Base-by-base conservation (phyloP, 2,888 invertebrate genomes). In the Drosophila lacicola region DNA sequence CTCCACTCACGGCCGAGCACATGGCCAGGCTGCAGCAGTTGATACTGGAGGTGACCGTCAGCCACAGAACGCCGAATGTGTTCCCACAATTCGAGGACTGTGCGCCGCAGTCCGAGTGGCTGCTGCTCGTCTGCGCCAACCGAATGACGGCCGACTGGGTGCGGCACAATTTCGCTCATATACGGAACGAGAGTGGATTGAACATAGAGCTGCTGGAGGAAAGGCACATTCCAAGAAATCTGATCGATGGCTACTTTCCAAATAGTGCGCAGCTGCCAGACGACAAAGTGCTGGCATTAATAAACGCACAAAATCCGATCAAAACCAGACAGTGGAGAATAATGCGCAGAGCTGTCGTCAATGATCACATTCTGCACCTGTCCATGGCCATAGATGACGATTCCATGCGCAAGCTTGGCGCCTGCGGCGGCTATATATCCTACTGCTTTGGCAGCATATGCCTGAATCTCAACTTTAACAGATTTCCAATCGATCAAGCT, bases 21-120 rank as follows among this genome's bases (percentile, higher is more conserved):
- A 45, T 61, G 37, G 11, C 3, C 1, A 4, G 13, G 10, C 13
- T 62, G 21, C 29, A 46, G 37, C 10, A 61, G 9, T 29, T 21
- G 13, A 61, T 61, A 6, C 37, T 46, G 29, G 45, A 61, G 1
- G 25, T 61, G 29, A 62, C 45, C n/a, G 19, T 61, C 33, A 46
- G 19, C 13, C 45, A 19, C 4, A 37, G 36, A 13, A 29, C 14
- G 39, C 25, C 14, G 1, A 21, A 44, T 4, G n/a, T 44, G 3
- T 19, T 34, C 2, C 54, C 54, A 2, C 54, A 55, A 4, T 55
- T 44, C 14, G 36, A 36, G 4, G 55, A 34, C 14, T 55, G 55
- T 11, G 9, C 9, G 3, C 36, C 44, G 14, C 44, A 34, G 21
- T 34, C 36, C 34, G 25, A 45, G 36, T 55, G 55, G 55, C 21